Percentiles rank a stretch among this genome's conserved stretches.
Evolutionary conservation across 2,113 vertebrate species (phyloP).

Genomic region (Platycercus adscitus): DNA sequence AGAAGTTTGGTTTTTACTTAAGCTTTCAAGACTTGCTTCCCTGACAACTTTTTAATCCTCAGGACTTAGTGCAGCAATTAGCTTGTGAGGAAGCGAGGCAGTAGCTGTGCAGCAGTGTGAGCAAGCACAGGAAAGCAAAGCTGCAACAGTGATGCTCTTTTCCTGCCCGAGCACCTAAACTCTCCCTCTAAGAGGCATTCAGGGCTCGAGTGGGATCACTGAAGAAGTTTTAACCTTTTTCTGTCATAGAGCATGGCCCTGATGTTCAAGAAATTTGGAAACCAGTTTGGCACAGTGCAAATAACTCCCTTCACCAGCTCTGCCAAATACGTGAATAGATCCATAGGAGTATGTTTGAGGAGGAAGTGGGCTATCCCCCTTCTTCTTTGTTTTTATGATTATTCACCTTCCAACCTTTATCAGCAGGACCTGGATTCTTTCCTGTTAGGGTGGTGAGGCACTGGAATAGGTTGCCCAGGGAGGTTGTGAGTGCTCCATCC

Average conservation of each 20-base stretch:
- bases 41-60: background rate
- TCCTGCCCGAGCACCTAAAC: background rate
- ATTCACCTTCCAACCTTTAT: background rate
- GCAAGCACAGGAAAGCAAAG: background rate
- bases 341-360: background rate
- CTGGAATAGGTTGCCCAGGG: too few relatives aligned
- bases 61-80: background rate
- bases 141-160: background rate
- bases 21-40: conserved; percentile 23
- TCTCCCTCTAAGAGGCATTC: background rate
- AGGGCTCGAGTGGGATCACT: background rate
- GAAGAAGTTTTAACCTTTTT: background rate
- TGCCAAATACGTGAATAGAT: background rate
- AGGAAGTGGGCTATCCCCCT: background rate
- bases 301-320: background rate
- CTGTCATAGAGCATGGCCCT: rapidly evolving
- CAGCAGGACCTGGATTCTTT: background rate
- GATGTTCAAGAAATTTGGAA: background rate
- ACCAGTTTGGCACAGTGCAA: background rate
- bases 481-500: too few relatives aligned
- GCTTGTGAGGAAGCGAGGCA: background rate
- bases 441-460: too few relatives aligned
- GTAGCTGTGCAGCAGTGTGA: background rate
- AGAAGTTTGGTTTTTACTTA: background rate
- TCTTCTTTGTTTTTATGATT: background rate